These are phyloP conservation scores for Bacillus rossius DNA, from an alignment of 1,140 invertebrate species.

Conservation along the genomic window DNA sequence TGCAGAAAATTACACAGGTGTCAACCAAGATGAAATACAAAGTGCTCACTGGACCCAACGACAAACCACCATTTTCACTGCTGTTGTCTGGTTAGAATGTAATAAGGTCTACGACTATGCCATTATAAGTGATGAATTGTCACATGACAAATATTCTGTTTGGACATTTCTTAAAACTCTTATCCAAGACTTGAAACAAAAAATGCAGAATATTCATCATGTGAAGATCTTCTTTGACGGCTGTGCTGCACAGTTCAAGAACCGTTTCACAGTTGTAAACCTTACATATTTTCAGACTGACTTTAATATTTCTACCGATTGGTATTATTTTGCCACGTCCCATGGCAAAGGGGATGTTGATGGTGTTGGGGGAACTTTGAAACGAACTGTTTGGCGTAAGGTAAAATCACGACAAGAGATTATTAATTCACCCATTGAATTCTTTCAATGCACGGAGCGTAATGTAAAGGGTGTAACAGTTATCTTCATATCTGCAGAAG, in stretches of 20 bases:
- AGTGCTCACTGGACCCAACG: conserved; percentile 13
- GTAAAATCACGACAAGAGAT: too few relatives aligned
- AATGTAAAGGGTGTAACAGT: too few relatives aligned
- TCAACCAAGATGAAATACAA: conserved; percentile 28
- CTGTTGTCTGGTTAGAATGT: not conserved
- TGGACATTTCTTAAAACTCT: not conserved
- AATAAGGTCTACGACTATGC: not conserved
- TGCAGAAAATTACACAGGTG: conserved; percentile 28
- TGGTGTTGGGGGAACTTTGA: conserved; percentile 11
- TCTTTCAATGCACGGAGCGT: too few relatives aligned
- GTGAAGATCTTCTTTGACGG: conserved; percentile 24
- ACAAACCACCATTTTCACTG: not conserved
- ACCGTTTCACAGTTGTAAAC: conserved; percentile 22
- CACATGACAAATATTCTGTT: not conserved
- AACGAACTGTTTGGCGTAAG: too few relatives aligned
- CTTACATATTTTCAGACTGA: conserved; percentile 12
- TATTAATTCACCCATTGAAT: too few relatives aligned
- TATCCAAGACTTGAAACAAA: not conserved
- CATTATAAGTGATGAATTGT: conserved; percentile 4
- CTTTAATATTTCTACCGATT: conserved; percentile 26
- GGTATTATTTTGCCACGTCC: conserved; percentile 28
- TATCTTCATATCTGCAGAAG: too few relatives aligned
- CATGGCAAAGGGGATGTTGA: conserved; percentile 30
- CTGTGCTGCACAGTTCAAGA: conserved; percentile 27
- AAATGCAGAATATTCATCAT: not conserved